A percentile compares a stretch with the other conserved stretches of the same genome.
phyloP scores from a whole-genome alignment of 2,888 invertebrate genomes.

The Carcina quercana region DNA sequence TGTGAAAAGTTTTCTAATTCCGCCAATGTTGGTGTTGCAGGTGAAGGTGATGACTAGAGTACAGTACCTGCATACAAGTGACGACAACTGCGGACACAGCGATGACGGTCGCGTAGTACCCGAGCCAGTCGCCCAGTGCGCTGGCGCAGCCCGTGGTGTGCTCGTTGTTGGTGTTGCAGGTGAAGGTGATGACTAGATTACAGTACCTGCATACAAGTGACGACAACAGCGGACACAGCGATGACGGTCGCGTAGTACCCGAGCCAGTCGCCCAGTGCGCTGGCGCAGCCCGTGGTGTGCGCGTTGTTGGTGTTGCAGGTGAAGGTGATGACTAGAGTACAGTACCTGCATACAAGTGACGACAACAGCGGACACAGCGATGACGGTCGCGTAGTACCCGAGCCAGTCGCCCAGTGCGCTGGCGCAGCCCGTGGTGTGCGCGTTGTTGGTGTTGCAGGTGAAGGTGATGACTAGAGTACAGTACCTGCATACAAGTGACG shows the following conservation, averaged over 20 bases:
- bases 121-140: slow-evolving; percentile 67
- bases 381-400: slow-evolving; percentile 33
- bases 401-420: slow-evolving; percentile 66
- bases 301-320: slow-evolving; percentile 49
- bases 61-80: slow-evolving; percentile 45
- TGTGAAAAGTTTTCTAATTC: too few relatives aligned
- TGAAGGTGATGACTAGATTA: slow-evolving; percentile 28
- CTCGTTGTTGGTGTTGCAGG: slow-evolving; percentile 48
- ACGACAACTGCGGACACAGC: slow-evolving; percentile 38
- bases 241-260: slow-evolving; percentile 37
- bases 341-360: slow-evolving; percentile 47
- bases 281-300: slow-evolving; percentile 65
- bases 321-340: slow-evolving; percentile 37
- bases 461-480: slow-evolving; percentile 34
- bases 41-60: too few relatives aligned
- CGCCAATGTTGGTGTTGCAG: too few relatives aligned
- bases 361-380: slow-evolving; percentile 40
- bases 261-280: slow-evolving; percentile 66
- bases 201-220: slow-evolving; percentile 46
- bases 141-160: slow-evolving; percentile 65
- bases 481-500: slow-evolving; percentile 46
- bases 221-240: slow-evolving; percentile 37
- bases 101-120: slow-evolving; percentile 36
- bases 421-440: slow-evolving; percentile 67
- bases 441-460: slow-evolving; percentile 46